Percentiles rank a stretch among this genome's conserved stretches.
These are phyloP conservation scores for Campaea margaritaria DNA, from an alignment of 2,888 invertebrate species.

Conservation along the genomic window DNA sequence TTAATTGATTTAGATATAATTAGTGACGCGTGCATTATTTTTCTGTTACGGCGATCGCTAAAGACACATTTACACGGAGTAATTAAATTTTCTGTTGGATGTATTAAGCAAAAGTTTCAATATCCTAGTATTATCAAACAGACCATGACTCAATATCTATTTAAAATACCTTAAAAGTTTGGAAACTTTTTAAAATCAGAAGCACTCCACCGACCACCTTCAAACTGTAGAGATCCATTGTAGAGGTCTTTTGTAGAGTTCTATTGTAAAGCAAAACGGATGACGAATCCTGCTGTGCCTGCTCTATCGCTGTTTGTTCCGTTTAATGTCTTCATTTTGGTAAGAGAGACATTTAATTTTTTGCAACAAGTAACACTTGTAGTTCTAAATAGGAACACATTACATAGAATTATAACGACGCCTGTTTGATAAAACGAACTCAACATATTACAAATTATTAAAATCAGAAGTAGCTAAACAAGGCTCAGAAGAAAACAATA, in stretches of 20 bases:
- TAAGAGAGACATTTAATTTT: constrained; percentile 2
- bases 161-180: not conserved
- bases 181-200: constrained; percentile 9
- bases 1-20: not conserved
- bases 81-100: too few relatives aligned
- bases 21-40: not conserved
- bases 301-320: constrained; percentile 5
- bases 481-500: too few relatives aligned
- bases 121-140: not conserved
- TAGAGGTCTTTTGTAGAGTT: constrained; percentile 4
- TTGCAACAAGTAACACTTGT: not conserved
- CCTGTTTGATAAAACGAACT: not conserved
- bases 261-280: constrained; percentile 9
- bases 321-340: constrained; percentile 17
- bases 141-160: constrained; percentile 5
- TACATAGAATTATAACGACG: not conserved
- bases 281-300: constrained; percentile 20
- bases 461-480: too few relatives aligned
- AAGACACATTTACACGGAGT: too few relatives aligned
- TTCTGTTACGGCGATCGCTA: too few relatives aligned
- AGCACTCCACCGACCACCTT: constrained; percentile 10
- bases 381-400: too few relatives aligned
- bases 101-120: too few relatives aligned
- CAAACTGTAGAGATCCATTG: constrained; percentile 10
- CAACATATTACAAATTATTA: not conserved